Evolutionary conservation across 2,888 invertebrate species (phyloP).

Genomic region (Cephus sareptanus): DNA sequence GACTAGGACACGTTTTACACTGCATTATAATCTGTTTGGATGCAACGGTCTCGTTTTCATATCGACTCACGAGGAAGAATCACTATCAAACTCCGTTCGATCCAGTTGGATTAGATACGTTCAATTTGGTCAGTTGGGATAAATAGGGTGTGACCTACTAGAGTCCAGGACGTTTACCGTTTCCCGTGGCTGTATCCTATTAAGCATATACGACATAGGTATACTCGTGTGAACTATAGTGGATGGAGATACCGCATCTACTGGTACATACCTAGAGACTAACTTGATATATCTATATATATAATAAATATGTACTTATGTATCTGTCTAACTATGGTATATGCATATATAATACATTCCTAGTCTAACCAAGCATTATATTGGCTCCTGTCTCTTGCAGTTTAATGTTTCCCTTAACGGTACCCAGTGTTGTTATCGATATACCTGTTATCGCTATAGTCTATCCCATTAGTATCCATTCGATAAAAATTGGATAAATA

Average conservation of each 20-base stretch:
- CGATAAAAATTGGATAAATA: not conserved
- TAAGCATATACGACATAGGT: constrained; percentile 27
- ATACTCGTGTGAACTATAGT: not conserved
- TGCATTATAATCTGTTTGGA: not conserved
- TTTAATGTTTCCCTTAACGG: not conserved
- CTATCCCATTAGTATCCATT: not conserved
- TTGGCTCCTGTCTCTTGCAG: not conserved
- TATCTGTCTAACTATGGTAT: not conserved
- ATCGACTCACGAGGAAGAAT: not conserved
- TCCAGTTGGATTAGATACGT: constrained; percentile 28
- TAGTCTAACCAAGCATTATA: not conserved
- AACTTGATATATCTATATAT: not conserved
- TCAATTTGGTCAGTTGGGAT: constrained; percentile 33
- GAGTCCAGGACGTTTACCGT: constrained; percentile 25
- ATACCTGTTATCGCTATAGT: not conserved
- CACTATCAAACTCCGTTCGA: not conserved
- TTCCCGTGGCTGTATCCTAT: constrained; percentile 34
- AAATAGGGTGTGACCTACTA: constrained; percentile 31
- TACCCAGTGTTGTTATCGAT: not conserved
- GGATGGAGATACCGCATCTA: not conserved
- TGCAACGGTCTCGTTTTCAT: not conserved
- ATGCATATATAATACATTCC: not conserved
- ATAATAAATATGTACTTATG: not conserved
- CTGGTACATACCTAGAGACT: not conserved
- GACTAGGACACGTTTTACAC: not conserved